These are phyloP conservation scores for Dendronephthya gigantea DNA, from an alignment of 64 coral and sea anemone genomes.

Conservation along the genomic window DNA sequence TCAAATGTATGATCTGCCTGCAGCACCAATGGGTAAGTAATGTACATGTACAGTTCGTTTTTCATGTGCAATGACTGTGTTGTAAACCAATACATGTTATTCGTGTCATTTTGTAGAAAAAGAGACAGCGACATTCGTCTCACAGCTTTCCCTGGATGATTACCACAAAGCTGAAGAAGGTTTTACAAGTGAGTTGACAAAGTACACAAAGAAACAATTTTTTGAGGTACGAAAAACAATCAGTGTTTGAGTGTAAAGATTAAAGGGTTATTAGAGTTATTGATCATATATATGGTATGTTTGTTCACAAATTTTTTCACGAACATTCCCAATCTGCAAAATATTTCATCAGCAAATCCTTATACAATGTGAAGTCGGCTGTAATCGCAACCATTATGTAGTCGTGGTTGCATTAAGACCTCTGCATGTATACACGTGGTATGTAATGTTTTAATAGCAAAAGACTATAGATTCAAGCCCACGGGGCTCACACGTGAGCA, in stretches of 20 bases:
- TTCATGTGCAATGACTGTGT: too few species aligned
- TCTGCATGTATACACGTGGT: too few species aligned
- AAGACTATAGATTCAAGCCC: too few species aligned
- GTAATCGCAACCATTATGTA: too few species aligned
- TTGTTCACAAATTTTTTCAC: too few species aligned
- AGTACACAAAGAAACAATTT: constrained; percentile 91
- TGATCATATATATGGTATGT: neutral
- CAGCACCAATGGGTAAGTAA: neutral
- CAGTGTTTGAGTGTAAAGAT: neutral
- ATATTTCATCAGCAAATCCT: too few species aligned
- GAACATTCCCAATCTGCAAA: too few species aligned
- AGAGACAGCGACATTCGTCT: constrained; percentile 43
- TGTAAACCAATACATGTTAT: too few species aligned
- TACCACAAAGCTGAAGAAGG: constrained; percentile 58
- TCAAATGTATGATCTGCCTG: neutral
- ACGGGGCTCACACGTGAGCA: too few species aligned
- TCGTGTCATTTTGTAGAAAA: neutral
- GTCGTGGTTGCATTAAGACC: too few species aligned
- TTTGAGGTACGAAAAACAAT: constrained; percentile 62
- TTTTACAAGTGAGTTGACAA: constrained; percentile 70
- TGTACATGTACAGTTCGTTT: neutral
- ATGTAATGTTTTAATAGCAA: too few species aligned
- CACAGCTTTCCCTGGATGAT: constrained; percentile 50
- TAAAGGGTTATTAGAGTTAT: neutral
- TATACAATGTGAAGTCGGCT: too few species aligned